phyloP scores from a whole-genome alignment of 2,888 invertebrate genomes.

The Drosophila picticornis region DNA sequence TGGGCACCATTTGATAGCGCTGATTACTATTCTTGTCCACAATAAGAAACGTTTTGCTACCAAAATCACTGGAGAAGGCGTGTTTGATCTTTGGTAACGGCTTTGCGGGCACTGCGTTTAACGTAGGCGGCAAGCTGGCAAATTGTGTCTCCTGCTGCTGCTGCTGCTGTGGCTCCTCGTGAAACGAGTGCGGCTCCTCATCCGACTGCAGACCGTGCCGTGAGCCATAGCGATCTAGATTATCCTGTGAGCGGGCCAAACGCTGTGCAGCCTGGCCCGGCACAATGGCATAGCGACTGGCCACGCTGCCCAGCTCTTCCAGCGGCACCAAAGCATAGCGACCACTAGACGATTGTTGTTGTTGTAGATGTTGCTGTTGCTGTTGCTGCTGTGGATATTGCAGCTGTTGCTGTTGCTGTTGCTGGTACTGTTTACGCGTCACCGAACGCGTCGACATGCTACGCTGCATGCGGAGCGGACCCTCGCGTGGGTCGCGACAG shows the following conservation, averaged over 20 bases:
- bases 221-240: conserved; percentile 81
- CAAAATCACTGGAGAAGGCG: conserved; percentile 85
- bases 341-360: conserved; percentile 63
- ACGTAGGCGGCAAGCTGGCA: conserved; percentile 82
- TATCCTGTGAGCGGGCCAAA: conserved; percentile 84
- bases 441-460: conserved; percentile 85
- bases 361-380: conserved; percentile 39
- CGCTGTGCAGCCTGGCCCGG: conserved; percentile 84
- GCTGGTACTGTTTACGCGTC: conserved; percentile 72
- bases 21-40: conserved; percentile 87
- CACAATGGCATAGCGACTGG: conserved; percentile 83
- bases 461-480: conserved; percentile 84
- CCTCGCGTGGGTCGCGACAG: conserved; percentile 81
- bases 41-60: conserved; percentile 84
- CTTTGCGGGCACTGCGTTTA: conserved; percentile 46
- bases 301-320: conserved; percentile 81
- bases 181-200: conserved; percentile 79
- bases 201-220: conserved; percentile 54
- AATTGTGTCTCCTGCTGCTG: conserved; percentile 75
- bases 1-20: conserved; percentile 89
- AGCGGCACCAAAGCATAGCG: conserved; percentile 87
- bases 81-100: conserved; percentile 79
- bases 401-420: conserved; percentile 55
- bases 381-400: conserved; percentile 45
- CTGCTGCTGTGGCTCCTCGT: conserved; percentile 78